These are phyloP conservation scores for Emydocephalus ijimae DNA, from an alignment of 2,113 vertebrate species.

Conservation along the genomic window DNA sequence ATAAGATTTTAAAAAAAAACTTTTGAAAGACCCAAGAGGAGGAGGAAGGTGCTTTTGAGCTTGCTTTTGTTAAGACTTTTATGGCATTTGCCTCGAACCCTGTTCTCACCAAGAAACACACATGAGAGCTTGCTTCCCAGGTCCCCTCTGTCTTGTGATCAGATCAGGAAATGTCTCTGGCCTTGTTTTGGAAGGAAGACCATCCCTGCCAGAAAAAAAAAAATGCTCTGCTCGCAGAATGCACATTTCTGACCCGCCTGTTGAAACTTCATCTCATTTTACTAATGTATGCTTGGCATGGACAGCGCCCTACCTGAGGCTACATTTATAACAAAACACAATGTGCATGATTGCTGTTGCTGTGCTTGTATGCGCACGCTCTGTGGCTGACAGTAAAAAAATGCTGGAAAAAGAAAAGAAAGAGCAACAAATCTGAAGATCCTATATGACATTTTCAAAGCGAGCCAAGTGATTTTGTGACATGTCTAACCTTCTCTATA, in stretches of 20 bases:
- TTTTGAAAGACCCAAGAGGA: slow-evolving; percentile 38
- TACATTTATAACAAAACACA: slow-evolving; percentile 47
- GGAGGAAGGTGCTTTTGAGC: neutral
- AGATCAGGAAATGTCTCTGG: slow-evolving; percentile 61
- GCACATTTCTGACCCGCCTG: slow-evolving; percentile 62
- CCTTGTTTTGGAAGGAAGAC: slow-evolving; percentile 55
- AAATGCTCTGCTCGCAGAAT: slow-evolving; percentile 51
- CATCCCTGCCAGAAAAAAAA: slow-evolving; percentile 49
- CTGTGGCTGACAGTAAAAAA: slow-evolving; percentile 51
- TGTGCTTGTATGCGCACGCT: slow-evolving; percentile 46
- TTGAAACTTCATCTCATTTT: slow-evolving; percentile 62
- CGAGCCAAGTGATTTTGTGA: slow-evolving; percentile 18
- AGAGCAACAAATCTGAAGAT: slow-evolving; percentile 14
- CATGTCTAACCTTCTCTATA: neutral
- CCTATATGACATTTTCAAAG: slow-evolving; percentile 40
- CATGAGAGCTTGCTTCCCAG: slow-evolving; percentile 58
- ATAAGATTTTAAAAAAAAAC: slow-evolving; percentile 13
- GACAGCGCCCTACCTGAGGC: slow-evolving; percentile 55
- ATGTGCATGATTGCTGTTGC: slow-evolving; percentile 28
- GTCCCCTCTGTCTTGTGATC: slow-evolving; percentile 60
- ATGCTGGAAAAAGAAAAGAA: slow-evolving; percentile 30
- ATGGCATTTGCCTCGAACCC: slow-evolving; percentile 33
- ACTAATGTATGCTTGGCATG: slow-evolving; percentile 63
- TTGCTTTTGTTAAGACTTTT: slow-evolving; percentile 37
- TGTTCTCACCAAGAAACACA: slow-evolving; percentile 38